A percentile compares a stretch with the other conserved stretches of the same genome.
Conservation (phyloP, 2,888 invertebrate genomes). For the Drosophila kambysellisi region DNA sequence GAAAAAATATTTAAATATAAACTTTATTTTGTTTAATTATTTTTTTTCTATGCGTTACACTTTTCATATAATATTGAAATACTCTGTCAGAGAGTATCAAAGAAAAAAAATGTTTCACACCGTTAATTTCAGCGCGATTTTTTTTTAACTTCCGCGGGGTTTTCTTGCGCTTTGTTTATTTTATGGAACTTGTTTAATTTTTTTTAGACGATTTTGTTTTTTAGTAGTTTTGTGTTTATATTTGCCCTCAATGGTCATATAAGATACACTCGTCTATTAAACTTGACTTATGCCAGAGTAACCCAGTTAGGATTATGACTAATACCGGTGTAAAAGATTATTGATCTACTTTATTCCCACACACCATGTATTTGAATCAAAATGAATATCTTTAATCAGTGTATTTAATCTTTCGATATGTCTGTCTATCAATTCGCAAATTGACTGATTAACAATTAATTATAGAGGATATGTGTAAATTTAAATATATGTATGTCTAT, state of each 20-base stretch:
- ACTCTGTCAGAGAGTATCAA: slow-evolving; percentile 22
- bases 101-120: slow-evolving; percentile 50
- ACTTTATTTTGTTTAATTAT: background rate
- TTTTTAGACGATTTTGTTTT: slow-evolving; percentile 12
- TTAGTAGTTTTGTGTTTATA: background rate
- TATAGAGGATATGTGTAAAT: background rate
- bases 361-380: background rate
- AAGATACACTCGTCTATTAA: slow-evolving; percentile 6
- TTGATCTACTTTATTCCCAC: background rate
- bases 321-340: no score
- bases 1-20: background rate
- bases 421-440: background rate
- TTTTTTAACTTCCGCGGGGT: slow-evolving; percentile 67
- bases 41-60: background rate
- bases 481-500: background rate
- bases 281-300: background rate
- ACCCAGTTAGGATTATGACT: background rate
- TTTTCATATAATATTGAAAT: background rate
- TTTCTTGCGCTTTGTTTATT: slow-evolving; percentile 33
- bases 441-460: no score
- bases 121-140: slow-evolving; percentile 30
- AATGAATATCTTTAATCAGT: background rate
- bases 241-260: slow-evolving; percentile 8
- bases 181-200: slow-evolving; percentile 38
- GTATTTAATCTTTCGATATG: background rate